Conservation (phyloP, 92 coral and sea anemone genomes). For the Plumapathes pennacea region DNA sequence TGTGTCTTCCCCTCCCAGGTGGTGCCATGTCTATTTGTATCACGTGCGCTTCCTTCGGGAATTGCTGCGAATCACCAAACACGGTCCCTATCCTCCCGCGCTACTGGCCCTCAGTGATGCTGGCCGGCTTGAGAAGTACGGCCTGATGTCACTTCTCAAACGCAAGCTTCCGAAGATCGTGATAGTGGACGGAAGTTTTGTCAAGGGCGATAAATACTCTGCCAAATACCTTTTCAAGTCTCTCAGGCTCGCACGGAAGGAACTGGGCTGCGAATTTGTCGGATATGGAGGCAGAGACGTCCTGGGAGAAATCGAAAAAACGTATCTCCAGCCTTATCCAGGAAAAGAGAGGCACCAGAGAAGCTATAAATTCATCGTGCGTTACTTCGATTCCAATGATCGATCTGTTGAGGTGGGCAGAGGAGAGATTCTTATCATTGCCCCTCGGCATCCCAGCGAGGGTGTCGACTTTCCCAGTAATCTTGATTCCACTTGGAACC, state of each 20-base stretch:
- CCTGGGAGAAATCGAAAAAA: conserved; percentile 63
- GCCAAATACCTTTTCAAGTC: conserved; percentile 61
- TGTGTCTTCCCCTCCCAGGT: too few relatives aligned
- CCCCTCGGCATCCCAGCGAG: conserved; percentile 81
- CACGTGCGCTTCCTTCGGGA: conserved; percentile 83
- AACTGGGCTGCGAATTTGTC: conserved; percentile 67
- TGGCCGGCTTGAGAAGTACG: conserved; percentile 87
- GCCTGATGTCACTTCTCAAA: conserved; percentile 68
- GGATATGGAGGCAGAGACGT: conserved; percentile 80
- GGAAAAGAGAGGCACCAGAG: conserved; percentile 57
- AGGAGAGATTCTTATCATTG: conserved; percentile 70
- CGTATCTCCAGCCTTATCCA: conserved; percentile 46
- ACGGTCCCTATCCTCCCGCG: conserved; percentile 86
- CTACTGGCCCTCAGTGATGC: conserved; percentile 73
- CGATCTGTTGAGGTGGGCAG: conserved; percentile 56
- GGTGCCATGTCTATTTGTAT: conserved; percentile 81
- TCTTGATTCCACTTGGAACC: conserved; percentile 68
- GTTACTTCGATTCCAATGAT: conserved; percentile 50
- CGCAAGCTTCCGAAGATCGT: conserved; percentile 70
- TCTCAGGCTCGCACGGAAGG: conserved; percentile 64
- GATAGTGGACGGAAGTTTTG: conserved; percentile 72
- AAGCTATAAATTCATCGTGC: conserved; percentile 73
- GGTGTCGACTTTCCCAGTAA: conserved; percentile 55
- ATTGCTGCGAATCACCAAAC: conserved; percentile 59
- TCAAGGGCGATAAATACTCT: conserved; percentile 49